These are phyloP conservation scores for Aepyceros melampus DNA, from an alignment of 2,113 vertebrate genomes.

Conservation along the genomic window DNA sequence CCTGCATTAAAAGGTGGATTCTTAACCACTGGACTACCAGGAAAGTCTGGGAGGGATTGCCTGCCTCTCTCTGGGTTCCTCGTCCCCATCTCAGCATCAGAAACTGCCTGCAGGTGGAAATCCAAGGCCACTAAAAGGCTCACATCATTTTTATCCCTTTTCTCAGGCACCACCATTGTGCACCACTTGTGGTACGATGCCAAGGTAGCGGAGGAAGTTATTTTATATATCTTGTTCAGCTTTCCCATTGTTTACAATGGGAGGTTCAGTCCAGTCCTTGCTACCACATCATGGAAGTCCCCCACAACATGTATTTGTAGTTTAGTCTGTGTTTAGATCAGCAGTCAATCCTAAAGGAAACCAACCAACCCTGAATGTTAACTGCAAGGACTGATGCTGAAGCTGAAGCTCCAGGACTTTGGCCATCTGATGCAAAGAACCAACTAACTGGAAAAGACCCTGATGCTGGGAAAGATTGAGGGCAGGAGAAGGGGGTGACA, in stretches of 20 bases:
- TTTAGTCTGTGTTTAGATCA: not conserved
- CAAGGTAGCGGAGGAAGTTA: not conserved
- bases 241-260: not conserved
- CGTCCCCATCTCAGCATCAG: not conserved
- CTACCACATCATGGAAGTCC: not conserved
- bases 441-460: not conserved
- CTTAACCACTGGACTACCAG: not conserved
- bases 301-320: not conserved
- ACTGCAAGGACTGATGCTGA: not conserved
- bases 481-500: not conserved
- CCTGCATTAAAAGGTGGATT: not conserved
- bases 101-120: not conserved
- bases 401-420: not conserved
- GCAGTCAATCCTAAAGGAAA: not conserved
- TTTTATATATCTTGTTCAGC: not conserved
- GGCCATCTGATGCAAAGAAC: not conserved
- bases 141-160: not conserved
- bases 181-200: not conserved
- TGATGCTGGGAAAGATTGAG: not conserved
- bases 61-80: not conserved
- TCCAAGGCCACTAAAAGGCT: not conserved
- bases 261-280: not conserved
- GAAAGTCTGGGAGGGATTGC: not conserved
- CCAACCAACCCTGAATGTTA: not conserved
- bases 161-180: not conserved